phyloP scores from a whole-genome alignment of 53 echinoderm and acorn worm genomes.

The Paracentrotus lividus region DNA sequence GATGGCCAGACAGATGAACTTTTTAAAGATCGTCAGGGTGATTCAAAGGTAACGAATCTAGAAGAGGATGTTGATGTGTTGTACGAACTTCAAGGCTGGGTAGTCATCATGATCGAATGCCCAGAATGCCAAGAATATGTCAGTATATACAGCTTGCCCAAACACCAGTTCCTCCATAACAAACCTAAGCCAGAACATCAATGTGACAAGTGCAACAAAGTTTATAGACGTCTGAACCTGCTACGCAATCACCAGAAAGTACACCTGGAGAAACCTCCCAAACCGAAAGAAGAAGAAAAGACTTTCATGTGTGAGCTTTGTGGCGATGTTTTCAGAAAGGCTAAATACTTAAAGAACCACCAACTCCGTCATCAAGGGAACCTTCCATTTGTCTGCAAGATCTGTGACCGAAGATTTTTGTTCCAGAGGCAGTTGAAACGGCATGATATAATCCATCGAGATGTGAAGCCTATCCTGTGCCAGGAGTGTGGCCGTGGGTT shows the following conservation, averaged over 20 bases:
- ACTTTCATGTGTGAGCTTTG: constrained; percentile 83
- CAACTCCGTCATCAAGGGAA: constrained; percentile 83
- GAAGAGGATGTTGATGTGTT: constrained; percentile 67
- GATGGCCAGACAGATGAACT: constrained; percentile 55
- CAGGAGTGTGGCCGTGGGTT: constrained; percentile 84
- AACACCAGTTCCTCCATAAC: constrained; percentile 60
- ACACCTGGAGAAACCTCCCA: constrained; percentile 75
- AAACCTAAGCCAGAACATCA: constrained; percentile 56
- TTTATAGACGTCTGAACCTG: constrained; percentile 78
- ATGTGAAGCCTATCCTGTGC: constrained; percentile 84
- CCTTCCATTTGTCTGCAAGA: constrained; percentile 80
- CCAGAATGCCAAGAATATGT: constrained; percentile 70
- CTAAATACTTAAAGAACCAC: constrained; percentile 83
- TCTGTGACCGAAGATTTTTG: constrained; percentile 81
- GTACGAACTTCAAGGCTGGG: constrained; percentile 68
- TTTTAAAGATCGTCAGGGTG: constrained; percentile 32
- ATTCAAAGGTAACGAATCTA: background rate
- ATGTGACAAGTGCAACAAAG: constrained; percentile 85
- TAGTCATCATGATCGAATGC: constrained; percentile 65
- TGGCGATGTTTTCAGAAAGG: constrained; percentile 81
- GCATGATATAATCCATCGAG: constrained; percentile 83
- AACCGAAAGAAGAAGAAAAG: constrained; percentile 49
- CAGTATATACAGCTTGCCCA: constrained; percentile 70
- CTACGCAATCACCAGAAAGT: constrained; percentile 79
- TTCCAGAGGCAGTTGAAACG: constrained; percentile 84